Evolutionary conservation across 2,113 vertebrate genomes (phyloP).

Genomic region (cat (Felis catus)): DNA sequence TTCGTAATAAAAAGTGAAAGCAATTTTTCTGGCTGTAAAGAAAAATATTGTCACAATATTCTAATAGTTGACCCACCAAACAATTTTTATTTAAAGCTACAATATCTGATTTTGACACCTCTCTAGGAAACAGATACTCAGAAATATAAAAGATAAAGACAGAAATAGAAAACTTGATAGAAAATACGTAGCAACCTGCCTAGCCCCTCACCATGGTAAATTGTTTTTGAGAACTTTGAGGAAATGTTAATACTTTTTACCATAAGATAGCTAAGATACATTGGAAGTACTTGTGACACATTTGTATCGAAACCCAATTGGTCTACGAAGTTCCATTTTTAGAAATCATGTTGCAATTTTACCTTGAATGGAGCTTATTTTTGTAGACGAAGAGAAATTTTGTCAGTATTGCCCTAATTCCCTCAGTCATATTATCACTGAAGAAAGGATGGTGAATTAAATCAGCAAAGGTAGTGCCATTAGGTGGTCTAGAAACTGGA

Average conservation of each 20-base stretch:
- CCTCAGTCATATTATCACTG: neutral
- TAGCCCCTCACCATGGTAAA: neutral
- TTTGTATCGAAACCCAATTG: neutral
- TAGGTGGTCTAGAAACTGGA: neutral
- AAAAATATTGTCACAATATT: neutral
- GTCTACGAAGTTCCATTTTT: neutral
- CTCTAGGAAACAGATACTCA: neutral
- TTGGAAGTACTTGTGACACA: neutral
- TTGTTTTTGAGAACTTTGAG: neutral
- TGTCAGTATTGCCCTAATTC: neutral
- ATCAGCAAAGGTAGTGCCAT: neutral
- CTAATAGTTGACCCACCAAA: neutral
- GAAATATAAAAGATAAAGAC: neutral
- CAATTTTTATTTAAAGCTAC: neutral
- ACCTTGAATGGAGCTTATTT: neutral
- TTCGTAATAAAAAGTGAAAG: neutral
- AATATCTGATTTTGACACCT: neutral
- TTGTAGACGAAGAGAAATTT: neutral
- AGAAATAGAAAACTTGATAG: neutral
- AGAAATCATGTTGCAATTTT: neutral
- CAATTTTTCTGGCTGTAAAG: neutral
- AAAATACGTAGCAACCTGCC: neutral
- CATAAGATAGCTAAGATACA: neutral
- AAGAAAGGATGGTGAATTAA: neutral
- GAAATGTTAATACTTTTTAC: neutral